phyloP scores from a whole-genome alignment of 2,888 invertebrate species.

The Oxystoma pomonae region DNA sequence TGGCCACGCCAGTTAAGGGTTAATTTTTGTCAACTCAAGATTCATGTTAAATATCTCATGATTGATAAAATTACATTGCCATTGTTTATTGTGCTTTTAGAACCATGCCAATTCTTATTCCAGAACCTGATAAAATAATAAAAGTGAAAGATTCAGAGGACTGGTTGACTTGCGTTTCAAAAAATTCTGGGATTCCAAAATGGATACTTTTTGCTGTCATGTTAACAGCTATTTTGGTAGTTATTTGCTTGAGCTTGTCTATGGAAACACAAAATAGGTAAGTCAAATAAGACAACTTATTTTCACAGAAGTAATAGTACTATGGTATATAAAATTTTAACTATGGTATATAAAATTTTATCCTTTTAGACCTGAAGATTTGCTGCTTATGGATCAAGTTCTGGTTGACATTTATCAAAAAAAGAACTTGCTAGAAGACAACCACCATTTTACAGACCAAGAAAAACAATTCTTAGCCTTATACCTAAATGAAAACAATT shows the following conservation, averaged over 20 bases:
- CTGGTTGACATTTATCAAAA: background rate
- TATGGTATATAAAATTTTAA: too few relatives aligned
- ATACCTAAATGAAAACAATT: background rate
- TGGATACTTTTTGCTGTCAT: conserved; percentile 47
- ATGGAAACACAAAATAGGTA: too few relatives aligned
- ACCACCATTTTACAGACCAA: background rate
- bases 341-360: too few relatives aligned
- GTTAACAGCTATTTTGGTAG: conserved; percentile 47
- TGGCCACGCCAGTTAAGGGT: too few relatives aligned
- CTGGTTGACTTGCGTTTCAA: conserved; percentile 46
- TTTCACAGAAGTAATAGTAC: too few relatives aligned
- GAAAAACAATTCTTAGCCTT: background rate
- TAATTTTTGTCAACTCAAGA: too few relatives aligned
- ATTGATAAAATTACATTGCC: too few relatives aligned
- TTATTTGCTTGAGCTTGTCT: conserved; percentile 49
- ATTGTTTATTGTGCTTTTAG: conserved; percentile 20
- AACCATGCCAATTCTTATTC: conserved; percentile 39
- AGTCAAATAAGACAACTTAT: too few relatives aligned
- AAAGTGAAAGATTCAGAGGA: conserved; percentile 29
- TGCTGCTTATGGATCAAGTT: background rate
- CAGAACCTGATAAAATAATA: conserved; percentile 15
- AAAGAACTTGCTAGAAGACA: background rate
- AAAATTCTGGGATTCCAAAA: conserved; percentile 51
- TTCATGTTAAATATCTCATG: too few relatives aligned
- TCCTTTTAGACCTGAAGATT: too few relatives aligned